Evolutionary conservation across 2,113 vertebrate genomes (phyloP).

Genomic region (Malaclemys terrapin): DNA sequence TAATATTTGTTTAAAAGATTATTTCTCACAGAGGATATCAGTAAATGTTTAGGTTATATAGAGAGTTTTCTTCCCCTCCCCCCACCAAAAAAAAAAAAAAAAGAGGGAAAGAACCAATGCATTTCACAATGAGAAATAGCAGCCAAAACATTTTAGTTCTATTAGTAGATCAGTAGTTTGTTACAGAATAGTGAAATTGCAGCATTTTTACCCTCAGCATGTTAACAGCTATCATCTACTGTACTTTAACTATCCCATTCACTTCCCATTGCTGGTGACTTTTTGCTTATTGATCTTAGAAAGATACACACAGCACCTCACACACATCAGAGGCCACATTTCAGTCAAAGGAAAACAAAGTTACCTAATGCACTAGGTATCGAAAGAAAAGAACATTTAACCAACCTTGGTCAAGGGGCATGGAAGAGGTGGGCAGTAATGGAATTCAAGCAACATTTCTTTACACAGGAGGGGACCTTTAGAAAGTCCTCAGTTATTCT

Average conservation of each 20-base stretch:
- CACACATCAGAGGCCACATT: constrained; percentile 40
- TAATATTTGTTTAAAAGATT: constrained; percentile 56
- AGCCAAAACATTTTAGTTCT: neutral
- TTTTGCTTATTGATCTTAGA: constrained; percentile 17
- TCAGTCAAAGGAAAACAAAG: constrained; percentile 34
- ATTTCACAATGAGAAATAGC: neutral
- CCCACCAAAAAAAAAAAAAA: neutral
- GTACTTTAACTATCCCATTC: neutral
- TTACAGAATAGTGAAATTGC: constrained; percentile 12
- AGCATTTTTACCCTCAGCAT: constrained; percentile 23
- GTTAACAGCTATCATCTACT: constrained; percentile 5
- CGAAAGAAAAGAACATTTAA: neutral
- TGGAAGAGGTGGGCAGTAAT: neutral
- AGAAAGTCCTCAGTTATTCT: neutral
- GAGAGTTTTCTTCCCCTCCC: neutral
- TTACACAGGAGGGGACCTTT: constrained; percentile 17
- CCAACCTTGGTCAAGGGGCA: neutral
- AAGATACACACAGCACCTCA: constrained; percentile 33
- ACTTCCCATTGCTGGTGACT: constrained; percentile 18
- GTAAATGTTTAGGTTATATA: neutral
- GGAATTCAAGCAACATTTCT: constrained; percentile 13
- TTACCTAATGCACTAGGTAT: neutral
- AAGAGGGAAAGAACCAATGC: neutral
- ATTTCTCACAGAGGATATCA: constrained; percentile 62
- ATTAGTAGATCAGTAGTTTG: constrained; percentile 30